Percentiles rank a stretch among this genome's conserved stretches.
Conservation (phyloP, 35 echinoderm and acorn worm species). For the Chiridota heheva region DNA sequence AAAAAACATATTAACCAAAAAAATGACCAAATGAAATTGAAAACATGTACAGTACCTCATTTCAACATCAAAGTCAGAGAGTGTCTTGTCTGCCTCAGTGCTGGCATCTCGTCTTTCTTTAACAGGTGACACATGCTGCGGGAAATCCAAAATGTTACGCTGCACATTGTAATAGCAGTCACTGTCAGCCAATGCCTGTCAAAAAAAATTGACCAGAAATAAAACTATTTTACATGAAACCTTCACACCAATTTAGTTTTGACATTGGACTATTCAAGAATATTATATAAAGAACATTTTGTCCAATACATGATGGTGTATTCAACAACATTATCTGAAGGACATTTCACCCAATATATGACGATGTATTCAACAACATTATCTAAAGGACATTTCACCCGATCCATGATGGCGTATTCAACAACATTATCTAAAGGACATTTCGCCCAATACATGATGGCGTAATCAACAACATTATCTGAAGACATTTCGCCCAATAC, state of each 20-base stretch:
- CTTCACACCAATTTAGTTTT: background rate
- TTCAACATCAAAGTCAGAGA: constrained; percentile 98
- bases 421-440: too few relatives aligned
- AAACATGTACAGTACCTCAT: constrained; percentile 71
- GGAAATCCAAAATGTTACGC: constrained; percentile 93
- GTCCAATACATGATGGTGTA: background rate
- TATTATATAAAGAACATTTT: background rate
- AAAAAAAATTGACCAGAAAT: background rate
- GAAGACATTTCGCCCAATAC: too few relatives aligned
- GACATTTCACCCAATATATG: background rate
- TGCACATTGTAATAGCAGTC: constrained; percentile 76
- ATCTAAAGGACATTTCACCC: too few relatives aligned
- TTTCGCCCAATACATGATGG: too few relatives aligned
- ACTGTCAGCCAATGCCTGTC: constrained; percentile 85
- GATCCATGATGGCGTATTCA: too few relatives aligned
- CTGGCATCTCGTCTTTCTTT: constrained; percentile 93
- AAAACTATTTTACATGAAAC: background rate
- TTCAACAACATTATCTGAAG: background rate
- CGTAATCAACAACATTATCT: too few relatives aligned
- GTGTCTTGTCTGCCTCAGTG: constrained; percentile 93
- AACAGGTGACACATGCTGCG: constrained; percentile 79
- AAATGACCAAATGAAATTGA: background rate
- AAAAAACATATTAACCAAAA: too few relatives aligned
- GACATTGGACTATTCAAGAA: background rate
- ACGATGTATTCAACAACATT: background rate